phyloP scores from a whole-genome alignment of 2,113 vertebrate genomes.

The Promerops cafer region DNA sequence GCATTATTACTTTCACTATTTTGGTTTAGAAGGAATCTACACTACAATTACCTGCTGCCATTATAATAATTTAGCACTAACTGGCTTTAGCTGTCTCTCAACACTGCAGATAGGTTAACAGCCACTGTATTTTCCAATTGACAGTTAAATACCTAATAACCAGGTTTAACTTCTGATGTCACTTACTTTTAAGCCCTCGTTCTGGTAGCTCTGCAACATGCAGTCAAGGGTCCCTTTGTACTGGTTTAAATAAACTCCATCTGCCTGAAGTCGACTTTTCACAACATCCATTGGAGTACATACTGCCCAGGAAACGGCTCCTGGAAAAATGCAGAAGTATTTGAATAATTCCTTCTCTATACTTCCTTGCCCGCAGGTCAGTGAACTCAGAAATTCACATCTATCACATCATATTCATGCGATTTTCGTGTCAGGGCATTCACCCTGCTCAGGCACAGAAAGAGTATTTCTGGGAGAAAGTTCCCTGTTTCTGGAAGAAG shows the following conservation, averaged over 20 bases:
- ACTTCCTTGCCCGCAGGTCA: neutral
- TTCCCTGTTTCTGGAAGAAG: neutral
- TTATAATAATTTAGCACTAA: neutral
- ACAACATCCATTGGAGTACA: conserved; percentile 93
- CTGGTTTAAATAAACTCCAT: conserved; percentile 83
- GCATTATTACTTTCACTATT: neutral
- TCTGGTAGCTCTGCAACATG: conserved; percentile 86
- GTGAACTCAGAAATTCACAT: neutral
- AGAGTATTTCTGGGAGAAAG: neutral
- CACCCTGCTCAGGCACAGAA: neutral
- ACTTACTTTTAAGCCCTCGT: conserved; percentile 89
- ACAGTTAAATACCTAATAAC: neutral
- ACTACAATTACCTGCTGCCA: neutral
- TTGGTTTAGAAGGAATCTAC: neutral
- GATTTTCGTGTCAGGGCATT: neutral
- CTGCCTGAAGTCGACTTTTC: conserved; percentile 94
- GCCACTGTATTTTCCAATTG: neutral
- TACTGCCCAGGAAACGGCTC: conserved; percentile 91
- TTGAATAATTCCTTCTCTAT: neutral
- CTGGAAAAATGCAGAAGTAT: conserved; percentile 66
- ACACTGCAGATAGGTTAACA: neutral
- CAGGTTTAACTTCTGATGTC: neutral
- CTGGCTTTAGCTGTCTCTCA: neutral
- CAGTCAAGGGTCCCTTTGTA: conserved; percentile 89
- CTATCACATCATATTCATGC: neutral